Evolutionary conservation across 2,113 vertebrate species (phyloP).

Genomic region (Lagopus muta): DNA sequence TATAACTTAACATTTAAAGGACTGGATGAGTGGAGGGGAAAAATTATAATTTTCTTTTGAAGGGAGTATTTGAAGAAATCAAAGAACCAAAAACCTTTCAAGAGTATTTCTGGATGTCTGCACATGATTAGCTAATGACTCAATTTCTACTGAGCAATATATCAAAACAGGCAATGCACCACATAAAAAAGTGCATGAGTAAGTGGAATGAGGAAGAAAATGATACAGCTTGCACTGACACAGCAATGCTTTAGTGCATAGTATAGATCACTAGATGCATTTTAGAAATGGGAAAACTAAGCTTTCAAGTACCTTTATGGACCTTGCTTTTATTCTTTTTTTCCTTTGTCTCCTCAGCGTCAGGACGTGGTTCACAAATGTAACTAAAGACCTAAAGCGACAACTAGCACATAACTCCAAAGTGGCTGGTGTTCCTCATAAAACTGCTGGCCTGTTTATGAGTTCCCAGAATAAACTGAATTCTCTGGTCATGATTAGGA

Average conservation of each 20-base stretch:
- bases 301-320: not conserved
- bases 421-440: not conserved
- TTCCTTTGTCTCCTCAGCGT: not conserved
- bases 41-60: not conserved
- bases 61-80: not conserved
- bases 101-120: conserved; percentile 9
- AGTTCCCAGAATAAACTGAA: not conserved
- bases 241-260: not conserved
- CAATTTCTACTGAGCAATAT: not conserved
- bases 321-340: not conserved
- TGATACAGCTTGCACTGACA: not conserved
- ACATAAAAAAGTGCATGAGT: not conserved
- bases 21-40: not conserved
- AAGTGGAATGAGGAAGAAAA: not conserved
- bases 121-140: not conserved
- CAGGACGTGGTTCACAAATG: not conserved
- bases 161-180: not conserved
- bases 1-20: not conserved
- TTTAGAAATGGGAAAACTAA: not conserved
- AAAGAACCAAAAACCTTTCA: conserved; percentile 1
- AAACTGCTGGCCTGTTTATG: not conserved
- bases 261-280: not conserved
- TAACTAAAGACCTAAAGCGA: not conserved
- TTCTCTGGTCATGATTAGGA: not conserved
- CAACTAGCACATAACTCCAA: not conserved